Evolutionary conservation across 2,888 invertebrate genomes (phyloP), one percentile per base, ranked within the genome.

Genomic region (Unio delphinus): DNA sequence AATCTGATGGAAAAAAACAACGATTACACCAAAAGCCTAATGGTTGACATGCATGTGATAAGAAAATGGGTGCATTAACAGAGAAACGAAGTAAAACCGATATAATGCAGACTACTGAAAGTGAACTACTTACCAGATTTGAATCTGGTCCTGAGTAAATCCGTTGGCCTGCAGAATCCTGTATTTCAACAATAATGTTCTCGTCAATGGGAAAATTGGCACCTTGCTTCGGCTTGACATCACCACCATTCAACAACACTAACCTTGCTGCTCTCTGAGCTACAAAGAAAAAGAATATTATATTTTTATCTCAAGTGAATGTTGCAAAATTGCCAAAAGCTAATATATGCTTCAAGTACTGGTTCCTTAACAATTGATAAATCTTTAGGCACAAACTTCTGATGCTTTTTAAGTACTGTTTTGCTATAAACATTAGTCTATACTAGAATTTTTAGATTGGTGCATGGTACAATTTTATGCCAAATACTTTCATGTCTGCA

Each of bases 121-220:
- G 11, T 4, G 7, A 61, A 30, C 23, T 6, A 62, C 57, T 69
- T 69, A 77, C 77, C 69, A 78, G 30, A 28, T 45, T 72, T 20
- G 78, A 74, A 66, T 78, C 76, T 30, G 55, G 55, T 26, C 78
- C 78, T 62, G 78, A 73, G 61, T 66, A 78, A 54, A 78, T 73
- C 62, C 76, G 69, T n/a, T 63, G 62, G 6, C 61, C 66, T 45
- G 17, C 28, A 23, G 30, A 20, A 73, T 78, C 78, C 20, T 34
- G n/a, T 18, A 70, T 57, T 61, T 71, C 64, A 55, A 78, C 17
- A 4, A 63, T 60, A 4, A 76, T 57, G 1, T 61, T 55, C 23
- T 67, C 60, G 34, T 68, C 69, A 54, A 76, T 65, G 4, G 74
- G 74, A 34, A 69, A 73, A 55, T 77, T 77, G 28, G 77, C 77